phyloP scores from a whole-genome alignment of 1,140 invertebrate genomes.

The Polyergus mexicanus region DNA sequence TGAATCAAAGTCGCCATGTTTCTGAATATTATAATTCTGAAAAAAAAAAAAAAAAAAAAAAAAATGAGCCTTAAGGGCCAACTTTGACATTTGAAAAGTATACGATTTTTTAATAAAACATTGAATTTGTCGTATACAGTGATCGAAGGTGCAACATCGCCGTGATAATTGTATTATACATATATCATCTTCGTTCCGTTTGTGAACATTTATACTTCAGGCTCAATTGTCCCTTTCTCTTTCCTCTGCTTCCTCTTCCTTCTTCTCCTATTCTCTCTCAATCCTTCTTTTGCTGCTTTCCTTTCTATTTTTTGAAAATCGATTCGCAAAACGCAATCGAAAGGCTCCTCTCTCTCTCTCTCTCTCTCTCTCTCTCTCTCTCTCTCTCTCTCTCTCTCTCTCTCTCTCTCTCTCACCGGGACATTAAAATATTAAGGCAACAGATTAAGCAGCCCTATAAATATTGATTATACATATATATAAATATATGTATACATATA shows the following conservation, averaged over 20 bases:
- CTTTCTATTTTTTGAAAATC: slow-evolving; percentile 6
- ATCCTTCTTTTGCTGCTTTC: background rate
- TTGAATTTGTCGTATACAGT: background rate
- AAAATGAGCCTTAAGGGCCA: background rate
- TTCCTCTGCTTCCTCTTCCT: background rate
- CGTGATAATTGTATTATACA: background rate
- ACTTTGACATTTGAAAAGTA: background rate
- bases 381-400: background rate
- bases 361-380: slow-evolving; percentile 12
- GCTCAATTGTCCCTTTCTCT: slow-evolving; percentile 3
- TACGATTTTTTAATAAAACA: background rate
- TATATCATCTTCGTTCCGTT: background rate
- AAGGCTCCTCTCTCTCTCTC: slow-evolving; percentile 17
- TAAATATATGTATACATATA: slow-evolving; percentile 76
- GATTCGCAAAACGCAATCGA: slow-evolving; percentile 38
- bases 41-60: too few species aligned
- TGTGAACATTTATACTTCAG: slow-evolving; percentile 15
- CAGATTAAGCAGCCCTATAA: slow-evolving; percentile 83
- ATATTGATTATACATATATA: slow-evolving; percentile 83
- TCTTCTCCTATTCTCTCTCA: background rate
- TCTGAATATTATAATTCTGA: background rate
- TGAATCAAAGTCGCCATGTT: background rate
- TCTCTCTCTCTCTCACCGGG: slow-evolving; percentile 38
- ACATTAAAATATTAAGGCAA: slow-evolving; percentile 67
- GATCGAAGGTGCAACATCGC: background rate